Percentiles rank a stretch among this genome's conserved stretches.
Conservation (phyloP, 1,140 invertebrate genomes). For the Planococcus citri region DNA sequence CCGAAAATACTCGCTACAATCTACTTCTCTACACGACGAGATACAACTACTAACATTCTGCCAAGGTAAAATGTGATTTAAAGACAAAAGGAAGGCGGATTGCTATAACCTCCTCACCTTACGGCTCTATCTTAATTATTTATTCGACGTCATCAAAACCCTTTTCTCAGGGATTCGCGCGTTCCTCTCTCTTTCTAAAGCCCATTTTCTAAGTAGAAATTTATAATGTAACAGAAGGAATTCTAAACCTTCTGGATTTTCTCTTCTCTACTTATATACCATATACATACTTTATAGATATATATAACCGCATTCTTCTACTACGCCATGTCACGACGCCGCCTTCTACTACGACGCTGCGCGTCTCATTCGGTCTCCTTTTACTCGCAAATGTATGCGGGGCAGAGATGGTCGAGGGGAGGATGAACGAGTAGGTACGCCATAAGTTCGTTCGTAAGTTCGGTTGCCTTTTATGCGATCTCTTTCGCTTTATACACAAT, state of each 20-base stretch:
- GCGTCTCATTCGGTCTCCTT: neutral
- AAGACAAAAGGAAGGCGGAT: conserved; percentile 19
- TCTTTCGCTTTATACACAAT: neutral
- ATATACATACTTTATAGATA: no score
- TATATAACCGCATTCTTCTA: conserved; percentile 9
- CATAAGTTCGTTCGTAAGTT: no score
- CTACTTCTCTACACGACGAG: no score
- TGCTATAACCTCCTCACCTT: conserved; percentile 18
- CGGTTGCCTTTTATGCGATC: neutral
- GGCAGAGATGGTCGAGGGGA: no score
- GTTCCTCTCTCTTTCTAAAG: no score
- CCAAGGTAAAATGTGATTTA: conserved; percentile 19
- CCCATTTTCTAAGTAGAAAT: conserved; percentile 20
- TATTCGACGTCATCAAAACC: conserved; percentile 18
- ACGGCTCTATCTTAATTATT: conserved; percentile 20
- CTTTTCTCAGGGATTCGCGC: neutral
- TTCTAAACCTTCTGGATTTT: conserved; percentile 19
- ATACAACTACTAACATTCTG: no score
- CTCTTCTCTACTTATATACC: no score
- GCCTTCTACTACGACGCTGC: neutral
- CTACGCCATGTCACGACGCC: neutral
- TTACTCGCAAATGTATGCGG: neutral
- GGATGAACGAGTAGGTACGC: no score
- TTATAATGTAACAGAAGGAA: conserved; percentile 20
- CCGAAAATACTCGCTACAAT: conserved; percentile 12